Conservation (phyloP, 2,113 vertebrate genomes). For the Nothobranchius kuhntae region DNA sequence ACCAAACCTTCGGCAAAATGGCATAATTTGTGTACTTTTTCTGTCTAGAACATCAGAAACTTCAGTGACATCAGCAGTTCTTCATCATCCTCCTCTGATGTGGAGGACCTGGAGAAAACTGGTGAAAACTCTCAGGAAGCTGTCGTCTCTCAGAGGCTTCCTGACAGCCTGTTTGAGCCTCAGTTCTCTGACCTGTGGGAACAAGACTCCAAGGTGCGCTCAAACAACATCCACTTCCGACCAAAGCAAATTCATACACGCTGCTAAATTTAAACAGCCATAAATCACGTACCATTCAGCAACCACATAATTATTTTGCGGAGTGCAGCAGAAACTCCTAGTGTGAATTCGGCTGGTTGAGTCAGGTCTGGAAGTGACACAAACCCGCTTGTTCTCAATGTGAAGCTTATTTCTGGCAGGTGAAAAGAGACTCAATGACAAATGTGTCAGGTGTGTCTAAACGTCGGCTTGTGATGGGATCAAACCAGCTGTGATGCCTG, state of each 20-base stretch:
- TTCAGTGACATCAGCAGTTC: conserved; percentile 50
- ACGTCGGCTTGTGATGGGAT: conserved; percentile 2
- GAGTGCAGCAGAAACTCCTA: background rate
- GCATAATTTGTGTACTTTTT: conserved; percentile 2
- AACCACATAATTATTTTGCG: conserved; percentile 11
- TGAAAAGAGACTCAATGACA: background rate
- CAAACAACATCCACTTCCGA: conserved; percentile 14
- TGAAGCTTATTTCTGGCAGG: background rate
- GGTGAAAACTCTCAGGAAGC: conserved; percentile 19
- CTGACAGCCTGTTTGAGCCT: conserved; percentile 76
- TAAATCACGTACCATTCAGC: conserved; percentile 49
- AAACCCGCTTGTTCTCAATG: background rate
- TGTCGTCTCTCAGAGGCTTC: conserved; percentile 35
- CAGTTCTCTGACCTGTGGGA: conserved; percentile 87
- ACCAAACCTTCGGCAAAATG: background rate
- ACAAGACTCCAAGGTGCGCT: conserved; percentile 55
- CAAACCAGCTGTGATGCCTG: background rate
- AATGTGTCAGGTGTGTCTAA: conserved; percentile 5
- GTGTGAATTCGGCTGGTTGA: background rate
- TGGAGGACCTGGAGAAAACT: conserved; percentile 33
- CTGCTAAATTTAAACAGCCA: conserved; percentile 44
- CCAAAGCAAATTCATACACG: conserved; percentile 23
- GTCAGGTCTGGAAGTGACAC: conserved; percentile 5
- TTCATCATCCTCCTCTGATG: conserved; percentile 43
- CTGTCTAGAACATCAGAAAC: conserved; percentile 28